A percentile compares a stretch with the other conserved stretches of the same genome.
Evolutionary conservation across 2,888 invertebrate genomes (phyloP).

Genomic region (Andrena hattorfiana): DNA sequence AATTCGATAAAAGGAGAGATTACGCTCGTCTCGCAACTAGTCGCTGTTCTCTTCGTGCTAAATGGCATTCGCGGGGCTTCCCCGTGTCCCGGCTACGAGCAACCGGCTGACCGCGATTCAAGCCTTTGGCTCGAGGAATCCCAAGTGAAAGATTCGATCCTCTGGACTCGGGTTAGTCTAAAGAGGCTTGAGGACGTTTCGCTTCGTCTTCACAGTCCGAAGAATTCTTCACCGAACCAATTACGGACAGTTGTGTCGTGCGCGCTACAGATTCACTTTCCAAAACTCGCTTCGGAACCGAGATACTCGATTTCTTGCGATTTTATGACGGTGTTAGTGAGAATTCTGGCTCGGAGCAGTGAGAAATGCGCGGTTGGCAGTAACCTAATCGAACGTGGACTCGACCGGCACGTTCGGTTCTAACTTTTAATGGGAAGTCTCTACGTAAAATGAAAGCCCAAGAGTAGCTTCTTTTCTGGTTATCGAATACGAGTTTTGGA

Average conservation of each 20-base stretch:
- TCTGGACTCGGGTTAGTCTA: not conserved
- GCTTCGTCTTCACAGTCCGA: too few species aligned
- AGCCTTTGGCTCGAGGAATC: not conserved
- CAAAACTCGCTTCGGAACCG: constrained; percentile 1
- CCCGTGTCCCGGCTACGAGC: not conserved
- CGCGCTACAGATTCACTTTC: not conserved
- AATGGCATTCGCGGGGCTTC: constrained; percentile 5
- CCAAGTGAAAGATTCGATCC: not conserved
- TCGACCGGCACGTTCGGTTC: constrained; percentile 16
- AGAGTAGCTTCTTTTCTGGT: not conserved
- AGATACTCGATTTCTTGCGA: not conserved
- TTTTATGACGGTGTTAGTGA: not conserved
- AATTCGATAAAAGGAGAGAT: constrained; percentile 26
- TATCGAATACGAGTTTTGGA: constrained; percentile 51
- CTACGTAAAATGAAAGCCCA: constrained; percentile 2
- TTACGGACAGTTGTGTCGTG: not conserved
- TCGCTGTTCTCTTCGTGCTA: not conserved
- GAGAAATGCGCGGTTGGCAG: too few species aligned
- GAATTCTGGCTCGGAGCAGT: not conserved
- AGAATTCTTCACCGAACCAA: not conserved
- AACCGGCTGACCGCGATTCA: not conserved
- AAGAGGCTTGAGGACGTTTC: too few species aligned
- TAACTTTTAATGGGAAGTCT: constrained; percentile 7
- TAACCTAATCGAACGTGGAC: constrained; percentile 15
- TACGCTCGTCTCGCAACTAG: not conserved